Evolutionary conservation across 2,113 vertebrate genomes (phyloP).

Genomic region (Ciconia boyciana): DNA sequence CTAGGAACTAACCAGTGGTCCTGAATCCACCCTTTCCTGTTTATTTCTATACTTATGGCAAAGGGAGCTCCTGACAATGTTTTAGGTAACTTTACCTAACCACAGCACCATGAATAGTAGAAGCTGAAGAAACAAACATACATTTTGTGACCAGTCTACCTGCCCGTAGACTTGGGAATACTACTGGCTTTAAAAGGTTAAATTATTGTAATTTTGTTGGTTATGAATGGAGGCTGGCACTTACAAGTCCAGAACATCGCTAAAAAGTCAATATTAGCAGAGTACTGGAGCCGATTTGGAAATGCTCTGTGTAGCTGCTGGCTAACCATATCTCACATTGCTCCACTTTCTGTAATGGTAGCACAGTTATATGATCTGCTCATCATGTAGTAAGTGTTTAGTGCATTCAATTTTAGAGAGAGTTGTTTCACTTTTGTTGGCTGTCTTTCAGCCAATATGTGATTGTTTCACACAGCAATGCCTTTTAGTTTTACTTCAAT

Average conservation of each 20-base stretch:
- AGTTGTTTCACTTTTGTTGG: neutral
- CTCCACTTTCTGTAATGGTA: neutral
- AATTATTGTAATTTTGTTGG: neutral
- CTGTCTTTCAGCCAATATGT: neutral
- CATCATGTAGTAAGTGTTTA: neutral
- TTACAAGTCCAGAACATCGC: neutral
- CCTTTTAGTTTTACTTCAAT: neutral
- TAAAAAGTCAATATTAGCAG: neutral
- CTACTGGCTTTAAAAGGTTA: neutral
- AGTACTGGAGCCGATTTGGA: neutral
- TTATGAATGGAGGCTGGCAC: neutral
- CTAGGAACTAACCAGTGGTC: neutral
- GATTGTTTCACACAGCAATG: neutral
- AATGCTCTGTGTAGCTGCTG: neutral
- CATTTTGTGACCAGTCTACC: neutral
- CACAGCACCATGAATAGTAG: neutral
- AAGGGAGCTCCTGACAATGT: neutral
- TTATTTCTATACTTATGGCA: neutral
- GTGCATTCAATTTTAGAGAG: neutral
- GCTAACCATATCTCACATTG: neutral
- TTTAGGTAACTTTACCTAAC: neutral
- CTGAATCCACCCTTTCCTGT: neutral
- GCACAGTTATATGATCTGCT: neutral
- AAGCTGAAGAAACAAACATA: neutral
- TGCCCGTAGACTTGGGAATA: neutral